Percentiles rank a stretch among this genome's conserved stretches.
Evolutionary conservation across 2,888 invertebrate genomes (phyloP).

Genomic region (Melangyna quadrimaculata): DNA sequence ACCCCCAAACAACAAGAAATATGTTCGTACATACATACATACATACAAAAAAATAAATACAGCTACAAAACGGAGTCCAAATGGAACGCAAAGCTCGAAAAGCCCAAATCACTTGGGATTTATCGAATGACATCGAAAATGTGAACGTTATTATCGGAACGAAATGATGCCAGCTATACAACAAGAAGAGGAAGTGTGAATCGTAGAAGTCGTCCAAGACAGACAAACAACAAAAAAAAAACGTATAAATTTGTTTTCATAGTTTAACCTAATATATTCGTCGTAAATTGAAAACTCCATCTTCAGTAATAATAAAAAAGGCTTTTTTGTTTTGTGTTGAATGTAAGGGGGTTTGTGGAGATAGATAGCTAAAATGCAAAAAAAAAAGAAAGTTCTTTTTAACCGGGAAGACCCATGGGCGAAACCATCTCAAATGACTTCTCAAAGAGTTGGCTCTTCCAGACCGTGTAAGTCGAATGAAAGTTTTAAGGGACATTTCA

Average conservation of each 20-base stretch:
- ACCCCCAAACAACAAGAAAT: conserved; percentile 30
- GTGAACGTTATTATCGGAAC: conserved; percentile 62
- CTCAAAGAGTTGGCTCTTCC: background rate
- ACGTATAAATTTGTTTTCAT: conserved; percentile 64
- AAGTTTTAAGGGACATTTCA: conserved; percentile 54
- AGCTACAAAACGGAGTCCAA: conserved; percentile 6
- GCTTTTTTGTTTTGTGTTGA: background rate
- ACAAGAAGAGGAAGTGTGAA: conserved; percentile 51
- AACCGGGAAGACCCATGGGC: background rate
- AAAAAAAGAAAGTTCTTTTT: conserved; percentile 23
- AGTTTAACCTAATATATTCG: conserved; percentile 68
- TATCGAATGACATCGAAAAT: conserved; percentile 69
- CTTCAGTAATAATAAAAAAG: conserved; percentile 12
- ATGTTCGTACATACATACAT: conserved; percentile 6
- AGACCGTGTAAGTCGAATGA: background rate
- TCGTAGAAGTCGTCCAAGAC: conserved; percentile 19
- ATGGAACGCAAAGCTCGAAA: conserved; percentile 41
- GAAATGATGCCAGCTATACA: conserved; percentile 63
- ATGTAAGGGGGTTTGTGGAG: background rate
- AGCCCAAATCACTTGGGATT: conserved; percentile 68
- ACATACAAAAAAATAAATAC: conserved; percentile 8
- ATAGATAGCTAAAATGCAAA: background rate
- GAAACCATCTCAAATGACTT: background rate
- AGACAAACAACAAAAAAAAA: conserved; percentile 21
- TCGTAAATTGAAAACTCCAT: conserved; percentile 68